These are phyloP conservation scores for Clivina fossor DNA, from an alignment of 2,888 invertebrate species.

Conservation along the genomic window DNA sequence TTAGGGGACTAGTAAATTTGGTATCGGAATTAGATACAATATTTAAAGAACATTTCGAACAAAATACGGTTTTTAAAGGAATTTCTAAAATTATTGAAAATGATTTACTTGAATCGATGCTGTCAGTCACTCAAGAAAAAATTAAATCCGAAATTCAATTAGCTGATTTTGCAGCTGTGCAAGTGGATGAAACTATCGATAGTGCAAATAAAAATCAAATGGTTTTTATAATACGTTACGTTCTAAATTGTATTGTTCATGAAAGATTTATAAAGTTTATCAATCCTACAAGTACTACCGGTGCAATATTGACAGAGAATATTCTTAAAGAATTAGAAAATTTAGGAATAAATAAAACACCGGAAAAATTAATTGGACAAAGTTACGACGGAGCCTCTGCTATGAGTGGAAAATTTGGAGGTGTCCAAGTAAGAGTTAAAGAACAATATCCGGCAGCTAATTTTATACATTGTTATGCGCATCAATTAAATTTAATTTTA, in stretches of 20 bases:
- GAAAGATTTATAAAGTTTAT: conserved; percentile 41
- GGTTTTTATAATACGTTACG: conserved; percentile 41
- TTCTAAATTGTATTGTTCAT: conserved; percentile 32
- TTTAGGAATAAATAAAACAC: conserved; percentile 18
- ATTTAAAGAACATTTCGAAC: conserved; percentile 38
- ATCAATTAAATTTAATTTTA: conserved; percentile 1
- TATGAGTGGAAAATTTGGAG: conserved; percentile 27
- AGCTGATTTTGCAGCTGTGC: conserved; percentile 29
- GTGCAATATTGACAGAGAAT: conserved; percentile 35
- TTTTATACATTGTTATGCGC: conserved; percentile 13
- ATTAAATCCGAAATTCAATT: conserved; percentile 4
- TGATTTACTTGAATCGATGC: conserved; percentile 31
- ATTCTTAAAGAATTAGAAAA: neutral
- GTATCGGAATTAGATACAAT: conserved; percentile 36
- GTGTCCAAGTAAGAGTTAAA: conserved; percentile 18
- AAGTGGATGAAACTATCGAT: conserved; percentile 41
- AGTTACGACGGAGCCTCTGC: conserved; percentile 29
- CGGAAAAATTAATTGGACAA: conserved; percentile 41
- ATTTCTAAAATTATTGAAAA: conserved; percentile 41
- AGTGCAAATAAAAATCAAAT: conserved; percentile 35
- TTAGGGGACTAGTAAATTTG: conserved; percentile 41
- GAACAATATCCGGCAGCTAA: neutral
- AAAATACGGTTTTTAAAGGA: conserved; percentile 39
- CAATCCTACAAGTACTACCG: conserved; percentile 25
- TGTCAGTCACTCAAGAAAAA: neutral